phyloP scores from a whole-genome alignment of 2,888 invertebrate genomes.

The Eudasyphora cyanicolor region DNA sequence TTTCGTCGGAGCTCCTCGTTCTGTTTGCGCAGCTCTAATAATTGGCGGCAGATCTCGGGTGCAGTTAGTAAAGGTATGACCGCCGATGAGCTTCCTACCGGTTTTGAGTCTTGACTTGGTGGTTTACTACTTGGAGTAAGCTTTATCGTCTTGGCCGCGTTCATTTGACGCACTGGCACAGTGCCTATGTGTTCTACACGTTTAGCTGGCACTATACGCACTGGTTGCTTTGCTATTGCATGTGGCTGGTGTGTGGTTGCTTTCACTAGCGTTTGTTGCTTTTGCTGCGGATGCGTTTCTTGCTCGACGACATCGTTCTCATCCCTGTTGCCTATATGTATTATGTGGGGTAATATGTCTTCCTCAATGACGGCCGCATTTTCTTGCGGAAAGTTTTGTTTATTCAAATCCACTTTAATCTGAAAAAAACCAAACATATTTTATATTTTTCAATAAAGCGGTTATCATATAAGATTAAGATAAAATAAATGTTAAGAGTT shows the following conservation, averaged over 20 bases:
- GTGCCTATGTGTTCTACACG: constrained; percentile 73
- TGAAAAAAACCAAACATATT: constrained; percentile 35
- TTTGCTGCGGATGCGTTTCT: constrained; percentile 55
- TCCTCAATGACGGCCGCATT: constrained; percentile 46
- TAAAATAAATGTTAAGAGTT: too few relatives aligned
- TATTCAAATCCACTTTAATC: constrained; percentile 45
- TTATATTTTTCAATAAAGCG: neutral
- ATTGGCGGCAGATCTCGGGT: constrained; percentile 77
- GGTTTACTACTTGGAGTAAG: constrained; percentile 17
- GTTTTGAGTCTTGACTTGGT: constrained; percentile 21
- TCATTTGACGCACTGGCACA: constrained; percentile 65
- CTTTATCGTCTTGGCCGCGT: constrained; percentile 42
- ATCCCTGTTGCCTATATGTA: constrained; percentile 65
- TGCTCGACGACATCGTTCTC: constrained; percentile 62
- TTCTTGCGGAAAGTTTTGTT: neutral
- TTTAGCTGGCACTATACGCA: constrained; percentile 67
- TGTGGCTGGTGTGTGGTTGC: constrained; percentile 3
- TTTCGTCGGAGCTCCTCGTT: constrained; percentile 76
- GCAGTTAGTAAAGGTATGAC: constrained; percentile 75
- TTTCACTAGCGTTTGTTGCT: constrained; percentile 52
- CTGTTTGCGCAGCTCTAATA: constrained; percentile 75
- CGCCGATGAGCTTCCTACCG: constrained; percentile 66
- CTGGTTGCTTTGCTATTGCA: constrained; percentile 53
- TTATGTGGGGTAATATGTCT: constrained; percentile 62
- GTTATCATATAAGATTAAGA: too few relatives aligned